Percentiles rank a stretch among this genome's conserved stretches.
Conservation (phyloP, 2,797 vertebrate genomes). For the Silurus lanzhouensis region DNA sequence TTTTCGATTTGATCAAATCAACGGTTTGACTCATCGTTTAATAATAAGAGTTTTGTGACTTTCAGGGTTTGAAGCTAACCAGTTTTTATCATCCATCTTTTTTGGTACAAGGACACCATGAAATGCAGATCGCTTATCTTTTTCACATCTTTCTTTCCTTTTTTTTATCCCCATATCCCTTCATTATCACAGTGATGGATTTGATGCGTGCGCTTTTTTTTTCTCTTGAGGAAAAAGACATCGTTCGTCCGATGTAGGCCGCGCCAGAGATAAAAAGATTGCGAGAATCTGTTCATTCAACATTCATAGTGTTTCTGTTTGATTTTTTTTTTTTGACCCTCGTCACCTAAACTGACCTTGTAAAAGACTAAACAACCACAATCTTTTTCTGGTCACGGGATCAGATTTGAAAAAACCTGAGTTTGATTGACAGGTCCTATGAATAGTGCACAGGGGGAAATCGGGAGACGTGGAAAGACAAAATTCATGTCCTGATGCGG, state of each 20-base stretch:
- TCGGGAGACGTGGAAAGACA: neutral
- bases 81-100: constrained; percentile 13
- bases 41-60: neutral
- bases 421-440: constrained; percentile 48
- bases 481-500: neutral
- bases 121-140: constrained; percentile 26
- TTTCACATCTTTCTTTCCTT: neutral
- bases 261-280: neutral
- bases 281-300: constrained; percentile 13
- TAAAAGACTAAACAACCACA: constrained; percentile 49
- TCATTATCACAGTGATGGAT: constrained; percentile 28
- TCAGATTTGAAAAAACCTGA: neutral
- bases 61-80: constrained; percentile 32
- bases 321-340: constrained; percentile 13
- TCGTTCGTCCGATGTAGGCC: constrained; percentile 26
- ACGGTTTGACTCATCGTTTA: neutral
- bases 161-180: neutral
- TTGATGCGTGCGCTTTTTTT: constrained; percentile 13
- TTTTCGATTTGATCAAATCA: neutral
- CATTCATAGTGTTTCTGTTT: constrained; percentile 27
- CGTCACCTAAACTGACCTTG: constrained; percentile 21
- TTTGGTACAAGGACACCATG: constrained; percentile 26
- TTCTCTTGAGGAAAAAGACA: neutral
- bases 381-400: constrained; percentile 47
- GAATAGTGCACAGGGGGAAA: neutral